Evolutionary conservation across 2,113 vertebrate genomes (phyloP).

Genomic region (Bagarius yarrelli): DNA sequence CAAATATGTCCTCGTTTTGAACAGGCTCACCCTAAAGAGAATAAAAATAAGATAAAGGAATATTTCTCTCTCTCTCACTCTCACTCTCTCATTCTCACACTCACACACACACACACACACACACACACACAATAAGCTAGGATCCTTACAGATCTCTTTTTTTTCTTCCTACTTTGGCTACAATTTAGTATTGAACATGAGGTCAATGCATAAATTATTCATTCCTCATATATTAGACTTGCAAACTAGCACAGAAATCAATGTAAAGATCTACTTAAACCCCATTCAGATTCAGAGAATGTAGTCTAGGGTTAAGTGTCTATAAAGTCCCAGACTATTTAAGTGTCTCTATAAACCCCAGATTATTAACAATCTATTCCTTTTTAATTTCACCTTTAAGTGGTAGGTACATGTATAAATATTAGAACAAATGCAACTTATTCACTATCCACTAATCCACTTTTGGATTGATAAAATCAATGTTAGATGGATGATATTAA

Average conservation of each 20-base stretch:
- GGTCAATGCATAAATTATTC: not conserved
- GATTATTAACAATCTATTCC: not conserved
- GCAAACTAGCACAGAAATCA: not conserved
- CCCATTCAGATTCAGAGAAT: not conserved
- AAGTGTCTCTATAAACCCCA: not conserved
- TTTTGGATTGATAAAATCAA: too few species aligned
- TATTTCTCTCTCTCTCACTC: too few species aligned
- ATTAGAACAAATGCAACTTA: not conserved
- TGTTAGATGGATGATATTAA: too few species aligned
- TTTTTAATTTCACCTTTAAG: not conserved
- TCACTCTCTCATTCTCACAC: not conserved
- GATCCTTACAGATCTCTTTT: not conserved
- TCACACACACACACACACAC: not conserved
- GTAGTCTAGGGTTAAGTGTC: not conserved
- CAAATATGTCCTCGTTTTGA: slow-evolving; percentile 83
- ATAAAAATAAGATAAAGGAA: not conserved
- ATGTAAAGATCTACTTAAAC: not conserved
- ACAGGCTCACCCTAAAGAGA: slow-evolving; percentile 79
- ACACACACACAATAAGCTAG: not conserved
- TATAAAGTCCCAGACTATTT: not conserved
- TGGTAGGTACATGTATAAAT: not conserved
- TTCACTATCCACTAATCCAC: too few species aligned
- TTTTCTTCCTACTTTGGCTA: not conserved
- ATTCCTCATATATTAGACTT: not conserved
- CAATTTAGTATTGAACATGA: not conserved